Evolutionary conservation across 1,140 invertebrate genomes (phyloP), one percentile per base, ranked within the genome.

Genomic region (Cydia fagiglandana): DNA sequence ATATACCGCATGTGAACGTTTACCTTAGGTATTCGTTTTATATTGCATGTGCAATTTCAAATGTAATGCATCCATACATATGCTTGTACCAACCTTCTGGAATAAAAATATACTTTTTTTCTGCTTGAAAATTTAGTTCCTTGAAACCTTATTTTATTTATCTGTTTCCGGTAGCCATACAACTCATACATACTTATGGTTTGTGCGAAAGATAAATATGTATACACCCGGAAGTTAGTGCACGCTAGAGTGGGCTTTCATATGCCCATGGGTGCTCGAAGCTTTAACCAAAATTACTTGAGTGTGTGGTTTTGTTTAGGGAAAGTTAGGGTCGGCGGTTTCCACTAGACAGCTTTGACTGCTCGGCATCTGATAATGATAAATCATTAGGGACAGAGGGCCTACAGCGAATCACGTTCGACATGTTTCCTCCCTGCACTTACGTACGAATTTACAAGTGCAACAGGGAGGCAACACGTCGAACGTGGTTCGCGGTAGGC

Each of bases 1-100:
- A 80, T 83, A 78, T 78, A 78, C 75, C 73, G 76, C 79, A 80
- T 84, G 78, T 77, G 81, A 84, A 83, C 84, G 80, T 82, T 87
- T 83, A 80, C 77, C 80, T 80, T 30, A 30, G 30, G 30, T 84
- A 79, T 61, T 47, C 17, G 15, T 50, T 74, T 74, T 50, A 73
- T 20, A 61, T 73, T 73, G 73, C 30, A 73, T 68, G 24, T 17
- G 64, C 77, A 47, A 47, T 47, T 47, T 47, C 13, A 47, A 47
- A 47, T 47, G 12, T 47, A 47, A 13, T 47, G 10, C 45, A 47
- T 47, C 13, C 28, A 3, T 15, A 47, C 45, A 47, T 47, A 41
- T 41, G 9, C 6, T n/a, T n/a, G n/a, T n/a, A 24, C 24, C 24
- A 1, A 24, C 24, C 38, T 41, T 41, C 13, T 47, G 45, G 13